Evolutionary conservation across 2,797 vertebrate genomes (phyloP).

Genomic region (Sitta carolinensis): DNA sequence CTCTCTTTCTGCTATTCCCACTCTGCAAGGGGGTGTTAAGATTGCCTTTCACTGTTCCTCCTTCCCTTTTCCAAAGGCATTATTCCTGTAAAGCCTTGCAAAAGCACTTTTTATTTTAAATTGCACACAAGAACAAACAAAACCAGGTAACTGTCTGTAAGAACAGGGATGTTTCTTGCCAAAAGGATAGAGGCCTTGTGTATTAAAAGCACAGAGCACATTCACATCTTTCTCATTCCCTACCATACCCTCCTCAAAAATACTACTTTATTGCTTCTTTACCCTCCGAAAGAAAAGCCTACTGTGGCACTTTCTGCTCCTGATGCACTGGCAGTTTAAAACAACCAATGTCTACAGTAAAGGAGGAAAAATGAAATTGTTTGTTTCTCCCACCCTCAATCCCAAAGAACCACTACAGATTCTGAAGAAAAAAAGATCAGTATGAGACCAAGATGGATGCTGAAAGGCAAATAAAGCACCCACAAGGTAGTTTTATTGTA

Average conservation of each 20-base stretch:
- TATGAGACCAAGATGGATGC: background rate
- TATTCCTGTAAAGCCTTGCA: background rate
- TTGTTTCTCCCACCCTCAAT: background rate
- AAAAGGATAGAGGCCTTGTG: background rate
- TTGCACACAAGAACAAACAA: background rate
- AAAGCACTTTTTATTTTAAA: background rate
- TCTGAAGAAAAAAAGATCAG: background rate
- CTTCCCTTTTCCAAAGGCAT: background rate
- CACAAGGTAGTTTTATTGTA: background rate
- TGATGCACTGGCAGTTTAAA: background rate
- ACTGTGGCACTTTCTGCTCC: background rate
- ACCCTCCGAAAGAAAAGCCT: background rate
- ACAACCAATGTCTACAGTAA: background rate
- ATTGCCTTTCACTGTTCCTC: background rate
- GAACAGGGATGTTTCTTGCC: background rate
- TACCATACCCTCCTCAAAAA: background rate
- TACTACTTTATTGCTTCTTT: background rate
- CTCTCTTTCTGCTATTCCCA: background rate
- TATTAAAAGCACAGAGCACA: background rate
- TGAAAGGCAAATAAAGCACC: background rate
- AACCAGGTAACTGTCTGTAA: background rate
- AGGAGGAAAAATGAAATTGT: background rate
- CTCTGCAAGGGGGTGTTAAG: background rate
- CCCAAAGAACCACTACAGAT: background rate
- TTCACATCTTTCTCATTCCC: rapidly evolving